Base-by-base conservation (phyloP, 2,888 invertebrate genomes). In the Melikaiella ostensackeni region DNA sequence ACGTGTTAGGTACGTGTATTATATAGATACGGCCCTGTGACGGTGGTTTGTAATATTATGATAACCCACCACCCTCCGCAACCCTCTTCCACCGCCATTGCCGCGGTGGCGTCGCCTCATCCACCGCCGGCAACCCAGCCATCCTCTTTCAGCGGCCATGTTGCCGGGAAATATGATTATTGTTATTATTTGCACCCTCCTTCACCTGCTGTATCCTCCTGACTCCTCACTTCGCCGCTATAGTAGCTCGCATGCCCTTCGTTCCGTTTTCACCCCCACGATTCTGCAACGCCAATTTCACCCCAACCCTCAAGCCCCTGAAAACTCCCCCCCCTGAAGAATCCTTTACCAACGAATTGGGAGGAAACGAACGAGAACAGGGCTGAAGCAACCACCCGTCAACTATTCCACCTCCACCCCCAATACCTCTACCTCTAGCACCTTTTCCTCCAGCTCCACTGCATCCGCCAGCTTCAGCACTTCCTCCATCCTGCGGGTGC, bases 1-100 rank as follows among this genome's bases (percentile, higher is more conserved):
- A 84, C 84, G 84, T 84, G 86, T 85, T 82, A 81, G 82, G 82
- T 80, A 82, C 81, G 82, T 79, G 83, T 83, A 84, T 88, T 87
- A 87, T 88, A 88, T 88, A 88, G 87, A 87, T 89, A 88, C 88
- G 87, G 88, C 86, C 88, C 88, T 89, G 89, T 85, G 84, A 85
- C 88, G 85, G 90, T 88, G 91, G 91, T 91, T 91, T 90, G 91
- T 91, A 91, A 91, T 91, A 90, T 91, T 91, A 91, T 91, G 90
- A 91, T 91, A 91, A 90, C 91, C 89, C 88, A 86, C 88, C 87
- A 83, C 81, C 76, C 77, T 79, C 83, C 82, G 80, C 85, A 81
- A 79, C 73, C 81, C 78, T 81, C 81, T 78, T 83, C 86, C 85
- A 86, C 85, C 85, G 85, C 83, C 86, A 62, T 81, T 85, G 82